Conservation (phyloP, 2,888 invertebrate genomes). For the Noctua janthina region DNA sequence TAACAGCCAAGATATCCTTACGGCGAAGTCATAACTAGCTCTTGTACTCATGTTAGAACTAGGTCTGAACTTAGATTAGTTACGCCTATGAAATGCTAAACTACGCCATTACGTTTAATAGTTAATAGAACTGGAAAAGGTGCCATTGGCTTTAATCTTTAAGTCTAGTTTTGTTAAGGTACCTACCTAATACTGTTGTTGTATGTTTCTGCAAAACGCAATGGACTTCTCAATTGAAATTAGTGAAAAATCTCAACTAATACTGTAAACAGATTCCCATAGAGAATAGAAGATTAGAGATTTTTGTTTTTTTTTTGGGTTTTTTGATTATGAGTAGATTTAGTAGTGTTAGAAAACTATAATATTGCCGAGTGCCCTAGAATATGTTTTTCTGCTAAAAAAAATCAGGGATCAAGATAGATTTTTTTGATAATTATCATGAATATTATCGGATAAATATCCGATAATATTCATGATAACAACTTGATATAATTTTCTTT, state of each 20-base stretch:
- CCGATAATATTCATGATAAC: too few species aligned
- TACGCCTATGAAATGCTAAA: conserved; percentile 33
- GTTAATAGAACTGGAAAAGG: conserved; percentile 35
- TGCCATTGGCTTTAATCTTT: conserved; percentile 11
- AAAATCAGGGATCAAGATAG: too few species aligned
- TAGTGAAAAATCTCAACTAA: background rate
- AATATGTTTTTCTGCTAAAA: too few species aligned
- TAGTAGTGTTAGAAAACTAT: too few species aligned
- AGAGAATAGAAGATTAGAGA: too few species aligned
- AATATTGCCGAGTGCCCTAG: too few species aligned
- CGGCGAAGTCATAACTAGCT: conserved; percentile 31
- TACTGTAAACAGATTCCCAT: too few species aligned
- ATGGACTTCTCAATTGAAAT: background rate
- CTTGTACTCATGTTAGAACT: conserved; percentile 6
- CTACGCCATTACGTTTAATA: conserved; percentile 23
- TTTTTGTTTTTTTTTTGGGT: too few species aligned
- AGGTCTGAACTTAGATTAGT: conserved; percentile 30
- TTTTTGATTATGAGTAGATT: too few species aligned
- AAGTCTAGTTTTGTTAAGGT: background rate
- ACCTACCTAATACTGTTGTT: background rate
- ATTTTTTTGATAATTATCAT: too few species aligned
- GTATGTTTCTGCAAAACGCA: background rate
- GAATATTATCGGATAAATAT: too few species aligned
- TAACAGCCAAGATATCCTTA: conserved; percentile 24
- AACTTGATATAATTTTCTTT: too few species aligned